Evolutionary conservation across 53 echinoderm and acorn worm genomes (phyloP).

Genomic region (Patiria pectinifera): DNA sequence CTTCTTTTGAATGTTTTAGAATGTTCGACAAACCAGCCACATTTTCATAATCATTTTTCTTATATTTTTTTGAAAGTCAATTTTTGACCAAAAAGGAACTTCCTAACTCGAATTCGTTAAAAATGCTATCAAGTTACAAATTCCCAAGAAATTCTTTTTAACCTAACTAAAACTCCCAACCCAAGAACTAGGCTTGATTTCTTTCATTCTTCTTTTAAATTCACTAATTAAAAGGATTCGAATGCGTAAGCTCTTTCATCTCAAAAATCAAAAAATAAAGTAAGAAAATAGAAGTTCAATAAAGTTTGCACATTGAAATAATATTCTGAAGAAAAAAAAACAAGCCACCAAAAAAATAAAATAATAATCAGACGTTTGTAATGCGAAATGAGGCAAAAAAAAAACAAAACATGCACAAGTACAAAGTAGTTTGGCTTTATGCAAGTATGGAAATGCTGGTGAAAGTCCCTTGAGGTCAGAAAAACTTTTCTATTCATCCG

Average conservation of each 20-base stretch:
- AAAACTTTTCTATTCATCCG: background rate
- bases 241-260: background rate
- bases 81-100: no score
- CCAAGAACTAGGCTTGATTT: no score
- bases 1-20: no score
- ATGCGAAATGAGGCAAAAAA: background rate
- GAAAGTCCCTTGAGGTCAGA: background rate
- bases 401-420: background rate
- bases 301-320: slow-evolving; percentile 33
- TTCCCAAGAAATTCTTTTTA: no score
- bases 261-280: slow-evolving; percentile 42
- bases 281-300: slow-evolving; percentile 34
- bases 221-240: background rate
- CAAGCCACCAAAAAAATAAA: background rate
- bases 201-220: background rate
- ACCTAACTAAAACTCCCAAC: no score
- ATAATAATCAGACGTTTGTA: background rate
- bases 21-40: no score
- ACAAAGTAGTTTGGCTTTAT: background rate
- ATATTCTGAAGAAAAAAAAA: background rate
- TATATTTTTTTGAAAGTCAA: no score
- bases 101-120: no score
- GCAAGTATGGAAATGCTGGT: background rate
- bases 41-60: no score
- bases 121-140: no score